phyloP scores from a whole-genome alignment of 1,140 invertebrate species.

The Cherax quadricarinatus region DNA sequence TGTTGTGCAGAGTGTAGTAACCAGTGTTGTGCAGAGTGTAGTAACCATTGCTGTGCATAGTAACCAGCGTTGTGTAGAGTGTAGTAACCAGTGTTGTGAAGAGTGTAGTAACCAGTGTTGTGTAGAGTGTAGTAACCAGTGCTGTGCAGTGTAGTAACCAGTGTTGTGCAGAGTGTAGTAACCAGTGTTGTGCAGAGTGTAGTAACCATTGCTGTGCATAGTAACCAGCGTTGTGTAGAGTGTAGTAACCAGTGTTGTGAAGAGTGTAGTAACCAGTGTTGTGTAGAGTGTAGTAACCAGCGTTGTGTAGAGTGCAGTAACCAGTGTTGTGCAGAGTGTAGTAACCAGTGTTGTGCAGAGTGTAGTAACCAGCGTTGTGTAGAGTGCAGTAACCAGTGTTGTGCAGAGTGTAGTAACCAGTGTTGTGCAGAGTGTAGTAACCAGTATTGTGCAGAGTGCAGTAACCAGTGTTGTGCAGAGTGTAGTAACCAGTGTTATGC shows the following conservation, averaged over 20 bases:
- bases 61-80: background rate
- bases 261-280: background rate
- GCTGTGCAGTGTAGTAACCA: no score
- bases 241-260: background rate
- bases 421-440: no score
- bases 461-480: background rate
- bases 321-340: background rate
- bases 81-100: constrained; percentile 40
- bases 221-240: constrained; percentile 8
- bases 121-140: background rate
- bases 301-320: background rate
- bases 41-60: background rate
- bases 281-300: no score
- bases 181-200: background rate
- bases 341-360: background rate
- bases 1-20: background rate
- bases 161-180: background rate
- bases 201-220: background rate
- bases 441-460: background rate
- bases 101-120: background rate
- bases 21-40: background rate
- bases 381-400: background rate
- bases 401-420: background rate
- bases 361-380: no score
- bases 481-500: background rate